phyloP scores from a whole-genome alignment of 2,113 vertebrate genomes.

The Engystomops pustulosus region DNA sequence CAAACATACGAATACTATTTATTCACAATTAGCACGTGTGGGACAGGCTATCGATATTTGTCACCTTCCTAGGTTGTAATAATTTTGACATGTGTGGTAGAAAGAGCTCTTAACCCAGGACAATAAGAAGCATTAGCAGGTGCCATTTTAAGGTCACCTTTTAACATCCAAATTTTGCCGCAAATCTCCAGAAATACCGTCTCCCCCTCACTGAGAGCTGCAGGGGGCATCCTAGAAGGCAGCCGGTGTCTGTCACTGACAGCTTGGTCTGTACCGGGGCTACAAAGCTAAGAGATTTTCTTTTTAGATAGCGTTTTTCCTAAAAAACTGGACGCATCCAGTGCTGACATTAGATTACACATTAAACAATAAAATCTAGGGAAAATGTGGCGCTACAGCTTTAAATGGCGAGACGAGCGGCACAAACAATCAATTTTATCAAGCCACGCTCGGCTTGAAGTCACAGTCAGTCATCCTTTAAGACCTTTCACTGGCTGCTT shows the following conservation, averaged over 20 bases:
- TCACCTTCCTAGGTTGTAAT: too few species aligned
- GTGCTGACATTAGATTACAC: not conserved
- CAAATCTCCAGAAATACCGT: slow-evolving; percentile 8
- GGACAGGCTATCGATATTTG: too few species aligned
- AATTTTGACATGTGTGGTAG: too few species aligned
- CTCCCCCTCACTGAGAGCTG: slow-evolving; percentile 7
- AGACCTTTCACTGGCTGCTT: slow-evolving; percentile 57
- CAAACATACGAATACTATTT: too few species aligned
- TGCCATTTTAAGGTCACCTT: slow-evolving; percentile 7
- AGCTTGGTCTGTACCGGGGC: not conserved
- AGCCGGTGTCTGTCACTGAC: slow-evolving; percentile 1
- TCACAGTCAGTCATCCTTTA: slow-evolving; percentile 56
- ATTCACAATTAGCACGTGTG: too few species aligned
- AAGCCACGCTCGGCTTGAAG: slow-evolving; percentile 55
- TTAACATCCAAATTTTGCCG: slow-evolving; percentile 24
- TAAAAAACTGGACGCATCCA: not conserved
- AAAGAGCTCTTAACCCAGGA: not conserved
- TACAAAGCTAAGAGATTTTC: not conserved
- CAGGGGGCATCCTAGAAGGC: slow-evolving; percentile 20
- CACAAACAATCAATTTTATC: slow-evolving; percentile 57
- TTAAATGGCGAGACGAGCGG: slow-evolving; percentile 38
- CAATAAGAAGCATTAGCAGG: not conserved
- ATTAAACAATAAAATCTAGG: not conserved
- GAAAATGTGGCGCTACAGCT: slow-evolving; percentile 1
- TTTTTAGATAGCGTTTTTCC: not conserved